Conservation (phyloP, 2,113 vertebrate genomes). For the Phrynosoma platyrhinos region DNA sequence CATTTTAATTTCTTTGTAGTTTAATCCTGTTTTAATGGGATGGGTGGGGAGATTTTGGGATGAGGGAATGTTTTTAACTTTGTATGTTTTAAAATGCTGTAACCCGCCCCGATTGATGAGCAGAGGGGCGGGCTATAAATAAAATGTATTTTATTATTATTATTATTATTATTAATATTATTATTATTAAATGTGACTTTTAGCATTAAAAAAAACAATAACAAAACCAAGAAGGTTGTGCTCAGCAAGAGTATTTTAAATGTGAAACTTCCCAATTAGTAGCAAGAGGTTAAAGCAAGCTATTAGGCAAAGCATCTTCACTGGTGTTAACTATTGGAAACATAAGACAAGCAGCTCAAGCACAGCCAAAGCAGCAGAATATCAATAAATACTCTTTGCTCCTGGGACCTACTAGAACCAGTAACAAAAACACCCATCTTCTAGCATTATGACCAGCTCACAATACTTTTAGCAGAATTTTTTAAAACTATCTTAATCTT, state of each 20-base stretch:
- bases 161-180: no score
- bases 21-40: no score
- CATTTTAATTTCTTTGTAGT: no score
- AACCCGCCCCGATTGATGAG: no score
- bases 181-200: slow-evolving; percentile 62
- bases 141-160: no score
- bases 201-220: slow-evolving; percentile 5
- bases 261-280: slow-evolving; percentile 66
- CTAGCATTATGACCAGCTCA: slow-evolving; percentile 33
- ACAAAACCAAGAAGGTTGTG: slow-evolving; percentile 29
- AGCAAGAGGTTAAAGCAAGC: slow-evolving; percentile 73
- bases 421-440: slow-evolving; percentile 32
- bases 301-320: slow-evolving; percentile 74
- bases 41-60: no score
- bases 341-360: slow-evolving; percentile 77
- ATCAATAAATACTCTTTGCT: slow-evolving; percentile 85
- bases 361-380: slow-evolving; percentile 71
- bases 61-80: no score
- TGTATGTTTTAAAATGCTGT: no score
- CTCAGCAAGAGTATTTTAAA: slow-evolving; percentile 64
- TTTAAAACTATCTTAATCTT: slow-evolving; percentile 42
- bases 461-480: slow-evolving; percentile 49
- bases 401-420: slow-evolving; percentile 73
- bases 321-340: slow-evolving; percentile 71
- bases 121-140: no score